phyloP scores from a whole-genome alignment of 2,797 vertebrate genomes.

The Artibeus lituratus region DNA sequence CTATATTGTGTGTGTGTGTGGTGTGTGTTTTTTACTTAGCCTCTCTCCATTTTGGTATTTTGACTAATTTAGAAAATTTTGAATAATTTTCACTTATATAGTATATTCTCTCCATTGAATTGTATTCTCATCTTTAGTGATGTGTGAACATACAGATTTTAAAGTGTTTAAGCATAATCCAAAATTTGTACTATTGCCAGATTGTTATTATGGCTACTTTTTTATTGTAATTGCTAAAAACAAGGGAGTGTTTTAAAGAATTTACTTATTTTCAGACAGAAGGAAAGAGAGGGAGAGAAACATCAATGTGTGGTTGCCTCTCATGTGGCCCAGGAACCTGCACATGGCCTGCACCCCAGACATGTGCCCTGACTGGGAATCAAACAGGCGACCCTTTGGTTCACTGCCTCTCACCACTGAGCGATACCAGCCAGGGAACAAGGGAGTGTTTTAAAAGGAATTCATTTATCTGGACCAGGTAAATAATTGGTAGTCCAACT shows the following conservation, averaged over 20 bases:
- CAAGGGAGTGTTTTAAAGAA: conserved; percentile 30
- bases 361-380: no score
- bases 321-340: no score
- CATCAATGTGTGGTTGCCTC: no score
- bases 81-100: conserved; percentile 18
- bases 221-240: conserved; percentile 47
- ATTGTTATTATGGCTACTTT: background rate
- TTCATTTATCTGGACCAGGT: conserved; percentile 6
- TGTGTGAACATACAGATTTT: conserved; percentile 34
- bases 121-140: conserved; percentile 42
- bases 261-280: background rate
- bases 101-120: conserved; percentile 24
- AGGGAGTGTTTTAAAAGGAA: conserved; percentile 29
- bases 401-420: no score
- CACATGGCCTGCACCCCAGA: no score
- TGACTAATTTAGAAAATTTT: conserved; percentile 38
- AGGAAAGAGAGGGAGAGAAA: no score
- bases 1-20: background rate
- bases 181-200: conserved; percentile 33
- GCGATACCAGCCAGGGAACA: background rate
- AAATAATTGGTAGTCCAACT: background rate
- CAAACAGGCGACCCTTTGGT: no score
- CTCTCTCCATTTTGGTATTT: conserved; percentile 27
- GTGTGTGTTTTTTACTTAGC: background rate
- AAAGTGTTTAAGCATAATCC: conserved; percentile 11